Percentiles rank a stretch among this genome's conserved stretches.
phyloP scores from a whole-genome alignment of 2,888 invertebrate species.

The Incurvaria masculella region DNA sequence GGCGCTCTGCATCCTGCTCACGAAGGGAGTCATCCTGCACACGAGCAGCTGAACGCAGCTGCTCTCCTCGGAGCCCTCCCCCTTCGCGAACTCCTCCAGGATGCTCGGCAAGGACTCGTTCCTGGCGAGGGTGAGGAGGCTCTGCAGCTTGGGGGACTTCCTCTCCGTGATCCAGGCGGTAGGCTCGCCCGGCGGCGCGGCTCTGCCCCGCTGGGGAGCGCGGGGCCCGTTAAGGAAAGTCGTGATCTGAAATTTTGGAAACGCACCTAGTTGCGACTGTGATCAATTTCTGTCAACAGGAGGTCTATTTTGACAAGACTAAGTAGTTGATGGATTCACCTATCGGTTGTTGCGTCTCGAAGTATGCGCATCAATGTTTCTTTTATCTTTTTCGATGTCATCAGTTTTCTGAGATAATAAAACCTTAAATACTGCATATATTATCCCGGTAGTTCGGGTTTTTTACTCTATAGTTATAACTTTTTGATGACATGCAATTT shows the following conservation, averaged over 20 bases:
- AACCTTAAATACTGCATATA: too few relatives aligned
- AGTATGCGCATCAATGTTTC: too few relatives aligned
- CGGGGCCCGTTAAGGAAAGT: conserved; percentile 46
- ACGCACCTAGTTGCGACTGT: too few relatives aligned
- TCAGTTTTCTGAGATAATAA: too few relatives aligned
- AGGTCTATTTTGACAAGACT: too few relatives aligned
- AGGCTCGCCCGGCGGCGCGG: conserved; percentile 32
- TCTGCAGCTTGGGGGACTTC: conserved; percentile 52
- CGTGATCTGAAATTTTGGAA: conserved; percentile 53
- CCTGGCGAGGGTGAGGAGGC: conserved; percentile 57
- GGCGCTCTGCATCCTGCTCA: conserved; percentile 74
- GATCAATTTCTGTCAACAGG: too few relatives aligned
- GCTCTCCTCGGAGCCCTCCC: conserved; percentile 56
- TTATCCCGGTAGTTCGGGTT: too few relatives aligned
- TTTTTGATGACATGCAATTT: too few relatives aligned
- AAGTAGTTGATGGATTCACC: too few relatives aligned
- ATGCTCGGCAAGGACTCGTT: conserved; percentile 60
- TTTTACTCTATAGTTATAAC: too few relatives aligned
- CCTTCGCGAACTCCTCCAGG: conserved; percentile 57
- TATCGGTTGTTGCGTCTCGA: too few relatives aligned
- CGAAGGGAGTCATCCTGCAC: conserved; percentile 75
- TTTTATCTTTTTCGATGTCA: too few relatives aligned
- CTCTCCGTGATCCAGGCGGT: conserved; percentile 61
- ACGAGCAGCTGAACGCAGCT: conserved; percentile 69
- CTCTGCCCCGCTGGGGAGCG: conserved; percentile 26